Conservation (phyloP, 2,113 vertebrate genomes). For the Serinus canaria region DNA sequence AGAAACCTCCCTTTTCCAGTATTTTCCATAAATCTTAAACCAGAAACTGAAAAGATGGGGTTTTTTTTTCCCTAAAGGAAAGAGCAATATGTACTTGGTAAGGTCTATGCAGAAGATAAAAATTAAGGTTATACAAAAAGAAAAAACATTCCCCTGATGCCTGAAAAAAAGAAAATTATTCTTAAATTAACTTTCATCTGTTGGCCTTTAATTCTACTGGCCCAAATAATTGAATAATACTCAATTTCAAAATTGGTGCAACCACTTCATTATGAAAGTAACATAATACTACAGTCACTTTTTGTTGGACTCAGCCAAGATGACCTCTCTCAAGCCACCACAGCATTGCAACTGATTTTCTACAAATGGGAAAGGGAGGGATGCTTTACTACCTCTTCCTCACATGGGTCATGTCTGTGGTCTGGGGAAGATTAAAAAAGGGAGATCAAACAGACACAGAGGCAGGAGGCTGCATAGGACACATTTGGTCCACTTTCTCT, state of each 20-base stretch:
- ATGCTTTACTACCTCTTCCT: not conserved
- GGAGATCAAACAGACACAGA: not conserved
- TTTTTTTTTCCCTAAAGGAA: not conserved
- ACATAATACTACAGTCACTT: not conserved
- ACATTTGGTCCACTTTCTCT: not conserved
- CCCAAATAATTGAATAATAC: not conserved
- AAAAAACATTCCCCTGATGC: not conserved
- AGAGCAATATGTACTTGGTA: not conserved
- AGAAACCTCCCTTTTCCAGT: not conserved
- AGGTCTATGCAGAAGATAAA: not conserved
- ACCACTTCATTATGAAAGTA: not conserved
- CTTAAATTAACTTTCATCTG: not conserved
- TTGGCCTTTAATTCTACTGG: not conserved
- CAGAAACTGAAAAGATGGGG: not conserved
- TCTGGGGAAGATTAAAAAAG: not conserved
- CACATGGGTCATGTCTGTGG: rapidly evolving
- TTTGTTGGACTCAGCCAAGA: not conserved
- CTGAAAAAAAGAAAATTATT: not conserved
- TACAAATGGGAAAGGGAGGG: not conserved
- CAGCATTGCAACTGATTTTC: not conserved
- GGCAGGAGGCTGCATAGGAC: not conserved
- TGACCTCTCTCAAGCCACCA: not conserved
- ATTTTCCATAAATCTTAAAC: slow-evolving; percentile 27
- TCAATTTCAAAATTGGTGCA: not conserved
- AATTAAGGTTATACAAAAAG: not conserved